These are phyloP conservation scores for Catharus fuscescens DNA, from an alignment of 2,113 vertebrate genomes.

Conservation along the genomic window DNA sequence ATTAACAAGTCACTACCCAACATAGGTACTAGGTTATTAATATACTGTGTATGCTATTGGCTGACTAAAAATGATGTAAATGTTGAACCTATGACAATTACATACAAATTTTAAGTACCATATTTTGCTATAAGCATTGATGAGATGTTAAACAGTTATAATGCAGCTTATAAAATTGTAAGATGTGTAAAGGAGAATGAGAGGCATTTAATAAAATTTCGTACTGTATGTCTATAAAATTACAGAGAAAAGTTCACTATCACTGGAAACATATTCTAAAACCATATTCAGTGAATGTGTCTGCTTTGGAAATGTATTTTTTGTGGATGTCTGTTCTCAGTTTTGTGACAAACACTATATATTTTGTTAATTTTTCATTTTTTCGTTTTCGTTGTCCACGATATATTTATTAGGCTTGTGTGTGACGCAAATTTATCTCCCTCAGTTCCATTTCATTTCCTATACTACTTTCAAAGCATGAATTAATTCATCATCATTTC, in stretches of 20 bases:
- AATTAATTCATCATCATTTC: neutral
- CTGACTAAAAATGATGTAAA: neutral
- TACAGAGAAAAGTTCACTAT: neutral
- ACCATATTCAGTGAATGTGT: neutral
- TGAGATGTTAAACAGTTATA: neutral
- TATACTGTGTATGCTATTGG: neutral
- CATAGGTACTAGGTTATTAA: neutral
- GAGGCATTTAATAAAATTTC: neutral
- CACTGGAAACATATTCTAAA: neutral
- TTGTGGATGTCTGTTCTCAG: neutral
- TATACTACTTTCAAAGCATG: neutral
- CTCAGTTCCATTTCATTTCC: neutral
- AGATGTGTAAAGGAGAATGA: neutral
- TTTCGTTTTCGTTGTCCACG: neutral
- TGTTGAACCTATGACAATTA: neutral
- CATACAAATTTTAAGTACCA: neutral
- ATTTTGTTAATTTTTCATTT: neutral
- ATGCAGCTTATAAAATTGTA: neutral
- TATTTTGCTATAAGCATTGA: neutral
- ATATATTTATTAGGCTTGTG: neutral
- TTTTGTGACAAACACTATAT: neutral
- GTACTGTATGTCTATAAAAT: neutral
- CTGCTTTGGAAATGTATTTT: neutral
- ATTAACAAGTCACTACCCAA: neutral
- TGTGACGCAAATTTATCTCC: neutral